A percentile compares a stretch with the other conserved stretches of the same genome.
Evolutionary conservation across 1,140 invertebrate genomes (phyloP).

Genomic region (Solen grandis): DNA sequence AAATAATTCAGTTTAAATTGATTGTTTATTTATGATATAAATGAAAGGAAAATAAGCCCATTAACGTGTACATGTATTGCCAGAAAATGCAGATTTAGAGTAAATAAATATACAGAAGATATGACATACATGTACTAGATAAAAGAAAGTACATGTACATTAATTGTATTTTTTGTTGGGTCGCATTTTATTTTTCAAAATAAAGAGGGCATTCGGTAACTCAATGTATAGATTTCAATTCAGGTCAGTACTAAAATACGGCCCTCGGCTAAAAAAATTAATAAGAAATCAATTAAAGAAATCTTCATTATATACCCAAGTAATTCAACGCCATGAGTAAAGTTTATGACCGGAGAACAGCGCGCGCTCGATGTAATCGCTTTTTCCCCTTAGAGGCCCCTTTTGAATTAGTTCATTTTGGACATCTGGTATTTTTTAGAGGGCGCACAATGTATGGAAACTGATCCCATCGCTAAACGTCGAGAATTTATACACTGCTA

Average conservation of each 20-base stretch:
- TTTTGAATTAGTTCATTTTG: background rate
- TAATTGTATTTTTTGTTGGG: no score
- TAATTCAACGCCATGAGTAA: background rate
- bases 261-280: no score
- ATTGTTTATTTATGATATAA: no score
- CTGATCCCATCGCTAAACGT: no score
- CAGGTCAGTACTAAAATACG: no score
- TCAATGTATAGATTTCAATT: background rate
- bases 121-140: background rate
- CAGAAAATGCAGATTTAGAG: background rate
- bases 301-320: no score
- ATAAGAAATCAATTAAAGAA: no score
- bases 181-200: no score
- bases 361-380: no score
- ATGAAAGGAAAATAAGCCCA: no score
- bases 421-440: background rate
- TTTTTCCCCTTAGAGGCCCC: background rate
- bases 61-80: background rate
- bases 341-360: background rate
- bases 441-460: no score
- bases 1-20: slow-evolving; percentile 13
- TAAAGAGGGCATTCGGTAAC: background rate
- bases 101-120: background rate
- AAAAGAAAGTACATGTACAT: background rate
- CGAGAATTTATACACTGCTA: no score